Percentiles rank a stretch among this genome's conserved stretches.
Evolutionary conservation across 2,888 invertebrate species (phyloP).

Genomic region (Drosophila macrospina): DNA sequence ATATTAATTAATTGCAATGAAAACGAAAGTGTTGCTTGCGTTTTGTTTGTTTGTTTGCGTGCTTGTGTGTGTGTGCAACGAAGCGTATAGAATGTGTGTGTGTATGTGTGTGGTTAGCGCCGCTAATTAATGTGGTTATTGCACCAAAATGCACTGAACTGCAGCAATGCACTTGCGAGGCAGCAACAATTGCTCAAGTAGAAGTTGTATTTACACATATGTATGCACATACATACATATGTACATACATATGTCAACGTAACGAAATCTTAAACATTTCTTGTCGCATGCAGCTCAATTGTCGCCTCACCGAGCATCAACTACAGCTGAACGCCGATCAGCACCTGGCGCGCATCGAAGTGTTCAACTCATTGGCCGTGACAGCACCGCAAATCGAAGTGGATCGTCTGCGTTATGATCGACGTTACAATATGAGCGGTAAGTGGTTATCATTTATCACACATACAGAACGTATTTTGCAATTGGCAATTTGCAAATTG

Average conservation of each 20-base stretch:
- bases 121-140: conserved; percentile 81
- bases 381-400: conserved; percentile 91
- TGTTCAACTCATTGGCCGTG: conserved; percentile 93
- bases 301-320: conserved; percentile 80
- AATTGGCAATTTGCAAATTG: not conserved
- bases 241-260: conserved; percentile 16
- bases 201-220: conserved; percentile 5
- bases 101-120: conserved; percentile 51
- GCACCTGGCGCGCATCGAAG: conserved; percentile 87
- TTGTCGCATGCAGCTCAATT: conserved; percentile 83
- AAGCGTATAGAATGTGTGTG: conserved; percentile 56
- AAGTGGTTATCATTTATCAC: conserved; percentile 26
- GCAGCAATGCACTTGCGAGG: conserved; percentile 54
- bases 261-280: conserved; percentile 25
- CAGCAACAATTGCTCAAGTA: conserved; percentile 45
- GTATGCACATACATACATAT: not conserved
- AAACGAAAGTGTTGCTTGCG: conserved; percentile 71
- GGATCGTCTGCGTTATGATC: conserved; percentile 86
- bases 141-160: conserved; percentile 82
- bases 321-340: conserved; percentile 83
- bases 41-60: conserved; percentile 15
- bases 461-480: not conserved
- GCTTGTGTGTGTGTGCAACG: conserved; percentile 39
- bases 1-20: conserved; percentile 75
- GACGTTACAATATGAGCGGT: conserved; percentile 84